A percentile compares a stretch with the other conserved stretches of the same genome.
Conservation (phyloP, 1,140 invertebrate genomes). For the Heliconius eleuchia region DNA sequence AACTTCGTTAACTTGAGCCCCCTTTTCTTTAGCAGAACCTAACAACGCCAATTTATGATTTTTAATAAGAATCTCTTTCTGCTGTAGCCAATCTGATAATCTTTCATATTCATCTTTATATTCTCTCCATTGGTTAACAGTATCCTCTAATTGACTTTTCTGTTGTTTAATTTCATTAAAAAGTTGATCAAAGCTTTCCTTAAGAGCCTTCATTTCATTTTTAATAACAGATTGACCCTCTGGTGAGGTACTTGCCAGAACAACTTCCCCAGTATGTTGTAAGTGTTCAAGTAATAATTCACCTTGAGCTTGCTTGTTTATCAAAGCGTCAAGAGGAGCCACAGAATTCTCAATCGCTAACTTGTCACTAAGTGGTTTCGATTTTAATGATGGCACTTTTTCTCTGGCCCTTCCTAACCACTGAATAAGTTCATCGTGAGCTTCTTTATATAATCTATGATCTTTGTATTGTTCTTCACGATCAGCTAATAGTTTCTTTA, state of each 20-base stretch:
- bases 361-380: slow-evolving; percentile 92
- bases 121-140: slow-evolving; percentile 91
- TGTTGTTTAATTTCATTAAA: slow-evolving; percentile 93
- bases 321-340: slow-evolving; percentile 90
- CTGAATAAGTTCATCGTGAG: slow-evolving; percentile 91
- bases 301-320: slow-evolving; percentile 95
- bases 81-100: slow-evolving; percentile 95
- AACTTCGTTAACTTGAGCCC: slow-evolving; percentile 91
- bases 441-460: slow-evolving; percentile 93
- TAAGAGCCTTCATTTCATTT: slow-evolving; percentile 91
- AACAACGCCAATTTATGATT: slow-evolving; percentile 93
- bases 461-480: slow-evolving; percentile 93
- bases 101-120: slow-evolving; percentile 96
- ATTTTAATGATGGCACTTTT: slow-evolving; percentile 93
- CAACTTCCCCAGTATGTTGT: slow-evolving; percentile 92
- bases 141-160: slow-evolving; percentile 91
- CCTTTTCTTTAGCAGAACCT: slow-evolving; percentile 91
- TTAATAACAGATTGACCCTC: slow-evolving; percentile 90
- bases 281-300: slow-evolving; percentile 93
- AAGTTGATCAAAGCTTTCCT: slow-evolving; percentile 91
- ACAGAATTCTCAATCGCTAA: slow-evolving; percentile 93
- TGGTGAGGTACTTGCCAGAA: slow-evolving; percentile 90
- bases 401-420: slow-evolving; percentile 93
- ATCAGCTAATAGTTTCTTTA: slow-evolving; percentile 88
- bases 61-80: slow-evolving; percentile 95